Evolutionary conservation across 1,140 invertebrate genomes (phyloP), one percentile per base, ranked within the genome.

Genomic region (Pararge aegeria): DNA sequence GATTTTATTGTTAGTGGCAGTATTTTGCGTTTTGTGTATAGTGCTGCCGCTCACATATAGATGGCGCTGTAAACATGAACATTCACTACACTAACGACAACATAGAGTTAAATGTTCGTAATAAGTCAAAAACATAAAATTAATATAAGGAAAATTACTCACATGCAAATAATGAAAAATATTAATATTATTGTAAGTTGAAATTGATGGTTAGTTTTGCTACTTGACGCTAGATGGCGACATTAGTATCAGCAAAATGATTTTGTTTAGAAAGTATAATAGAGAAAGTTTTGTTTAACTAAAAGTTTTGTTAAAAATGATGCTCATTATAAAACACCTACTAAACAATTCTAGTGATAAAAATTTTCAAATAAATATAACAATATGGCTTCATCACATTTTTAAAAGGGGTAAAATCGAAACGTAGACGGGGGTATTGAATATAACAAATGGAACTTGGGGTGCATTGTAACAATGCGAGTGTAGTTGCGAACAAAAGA

Each of bases 221-320:
- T 75, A 73, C 56, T 70, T 50, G n/a, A 27, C 65, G 24, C 60
- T 64, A 76, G 78, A 73, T 78, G 73, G 71, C 30, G 30, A 1
- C 4, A 34, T 0, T 6, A 10, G 30, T 12, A 6, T 7, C 0
- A 7, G 5, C 5, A 9, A 0, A 27, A 4, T 1, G 27, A 7
- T 27, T 27, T 27, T 27, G 10, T 0, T 27, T 7, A 1, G 1
- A 9, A n/a, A n/a, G n/a, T n/a, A n/a, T n/a, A n/a, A n/a, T n/a
- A n/a, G n/a, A n/a, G n/a, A n/a, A n/a, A n/a, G n/a, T n/a, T n/a
- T n/a, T n/a, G n/a, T n/a, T n/a, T n/a, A n/a, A n/a, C n/a, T n/a
- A n/a, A n/a, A n/a, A n/a, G n/a, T n/a, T n/a, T n/a, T n/a, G n/a
- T n/a, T n/a, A n/a, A n/a, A n/a, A n/a, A n/a, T n/a, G n/a, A n/a